Conservation (phyloP, 2,888 invertebrate species). For the Timema cristinae region DNA sequence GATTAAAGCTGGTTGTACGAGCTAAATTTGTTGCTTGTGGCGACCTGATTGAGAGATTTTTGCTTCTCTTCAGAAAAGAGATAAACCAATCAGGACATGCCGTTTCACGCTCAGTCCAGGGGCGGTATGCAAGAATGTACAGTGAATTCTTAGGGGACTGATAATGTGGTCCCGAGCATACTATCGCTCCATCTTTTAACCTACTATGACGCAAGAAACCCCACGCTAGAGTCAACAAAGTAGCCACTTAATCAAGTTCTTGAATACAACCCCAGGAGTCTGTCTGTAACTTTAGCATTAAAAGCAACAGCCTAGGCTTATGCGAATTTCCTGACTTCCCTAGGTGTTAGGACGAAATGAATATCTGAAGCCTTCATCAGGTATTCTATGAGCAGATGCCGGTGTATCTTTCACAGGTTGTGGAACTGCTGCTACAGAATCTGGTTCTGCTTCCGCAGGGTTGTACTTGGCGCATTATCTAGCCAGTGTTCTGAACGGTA, state of each 20-base stretch:
- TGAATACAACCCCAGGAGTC: no score
- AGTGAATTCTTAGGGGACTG: no score
- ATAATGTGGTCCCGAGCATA: no score
- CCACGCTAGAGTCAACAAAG: no score
- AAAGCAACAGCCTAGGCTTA: slow-evolving; percentile 32
- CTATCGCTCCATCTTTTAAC: no score
- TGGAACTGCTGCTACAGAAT: no score
- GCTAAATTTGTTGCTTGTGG: slow-evolving; percentile 38
- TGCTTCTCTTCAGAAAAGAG: slow-evolving; percentile 36
- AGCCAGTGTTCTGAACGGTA: no score
- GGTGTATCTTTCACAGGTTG: no score
- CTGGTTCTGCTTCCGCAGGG: no score
- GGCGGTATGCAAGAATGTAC: background rate
- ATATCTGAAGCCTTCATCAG: slow-evolving; percentile 20
- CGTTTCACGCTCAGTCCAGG: slow-evolving; percentile 33
- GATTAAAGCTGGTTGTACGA: slow-evolving; percentile 36
- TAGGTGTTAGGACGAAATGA: slow-evolving; percentile 32
- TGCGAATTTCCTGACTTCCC: slow-evolving; percentile 33
- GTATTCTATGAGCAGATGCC: slow-evolving; percentile 25
- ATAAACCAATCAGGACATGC: slow-evolving; percentile 40
- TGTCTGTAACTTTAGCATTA: slow-evolving; percentile 31
- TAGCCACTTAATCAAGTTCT: no score
- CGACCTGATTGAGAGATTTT: slow-evolving; percentile 34
- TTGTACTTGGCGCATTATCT: no score
- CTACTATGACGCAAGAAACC: no score